These are phyloP conservation scores for Macrosiphum euphorbiae DNA, from an alignment of 2,888 invertebrate genomes.

Conservation along the genomic window DNA sequence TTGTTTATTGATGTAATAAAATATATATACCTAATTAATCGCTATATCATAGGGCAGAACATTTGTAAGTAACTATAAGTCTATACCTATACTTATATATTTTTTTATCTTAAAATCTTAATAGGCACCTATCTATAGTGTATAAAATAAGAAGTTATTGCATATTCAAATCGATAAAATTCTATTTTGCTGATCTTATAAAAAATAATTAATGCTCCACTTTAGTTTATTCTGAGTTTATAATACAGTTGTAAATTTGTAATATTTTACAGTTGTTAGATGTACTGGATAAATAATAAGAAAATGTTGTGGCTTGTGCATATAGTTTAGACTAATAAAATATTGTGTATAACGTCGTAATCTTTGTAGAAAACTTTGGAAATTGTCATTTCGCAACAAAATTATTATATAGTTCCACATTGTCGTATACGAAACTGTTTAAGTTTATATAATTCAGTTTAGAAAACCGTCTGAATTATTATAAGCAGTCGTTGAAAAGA, in stretches of 20 bases:
- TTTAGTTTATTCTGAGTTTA: background rate
- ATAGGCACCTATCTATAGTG: no score
- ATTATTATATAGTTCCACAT: constrained; percentile 45
- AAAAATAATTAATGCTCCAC: background rate
- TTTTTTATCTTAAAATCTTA: background rate
- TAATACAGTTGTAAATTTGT: background rate
- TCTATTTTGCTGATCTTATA: background rate
- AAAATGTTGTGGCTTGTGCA: background rate
- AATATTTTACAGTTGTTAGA: constrained; percentile 4
- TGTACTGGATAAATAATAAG: background rate
- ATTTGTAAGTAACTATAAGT: background rate
- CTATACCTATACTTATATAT: background rate
- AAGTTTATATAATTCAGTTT: constrained; percentile 34
- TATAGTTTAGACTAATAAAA: constrained; percentile 9
- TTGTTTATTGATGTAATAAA: background rate
- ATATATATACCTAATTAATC: background rate
- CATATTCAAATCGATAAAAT: background rate
- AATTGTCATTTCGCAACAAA: background rate
- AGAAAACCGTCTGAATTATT: background rate
- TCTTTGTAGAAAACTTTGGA: constrained; percentile 26
- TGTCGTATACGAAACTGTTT: constrained; percentile 25
- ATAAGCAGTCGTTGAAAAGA: background rate
- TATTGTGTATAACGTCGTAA: background rate
- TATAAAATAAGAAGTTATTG: background rate
- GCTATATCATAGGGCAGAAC: background rate